Base-by-base conservation (phyloP, 1,140 invertebrate species). In the Macrobrachium nipponense region DNA sequence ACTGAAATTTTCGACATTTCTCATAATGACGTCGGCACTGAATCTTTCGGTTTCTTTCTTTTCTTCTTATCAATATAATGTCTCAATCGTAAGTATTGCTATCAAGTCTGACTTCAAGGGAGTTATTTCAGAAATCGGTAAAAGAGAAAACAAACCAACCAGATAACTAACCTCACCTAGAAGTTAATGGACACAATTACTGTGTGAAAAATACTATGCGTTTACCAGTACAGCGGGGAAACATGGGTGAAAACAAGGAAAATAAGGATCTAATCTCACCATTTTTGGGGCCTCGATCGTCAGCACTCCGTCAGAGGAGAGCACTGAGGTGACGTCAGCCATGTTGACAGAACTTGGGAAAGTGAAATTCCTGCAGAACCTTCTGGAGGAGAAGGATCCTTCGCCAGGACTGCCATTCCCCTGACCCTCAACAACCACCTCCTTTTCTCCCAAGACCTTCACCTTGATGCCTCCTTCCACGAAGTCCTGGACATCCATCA, bases 281-380 rank as follows among this genome's bases (percentile, higher is more conserved):
- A 43, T 68, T 43, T 84, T 64, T 1, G 82, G 82, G 12, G 82
- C 82, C 15, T 61, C 77, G 70, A 84, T 84, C 6, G 82, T 84
- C 8, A 84, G 82, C 20, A 84, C 68, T 12, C 82, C 82, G 36
- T 84, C 82, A 15, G 60, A 43, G 23, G 82, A 84, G 73, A 84
- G 62, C 18, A 78, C 82, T 11, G 82, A 84, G 18, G 82, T 59
- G 82, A 84, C 64, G 61, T 61, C 82, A n/a, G 76, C 73, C 73
- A 84, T 84, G 73, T 77, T 64, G 6, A 75, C 76, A 59, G 27
- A 10, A 43, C 64, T 58, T 66, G 82, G 82, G 12, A 84, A 62
- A n/a, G 72, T 20, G 73, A 84, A 84, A 44, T 73, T 62, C 14
- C 82, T 61, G 8, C 17, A 20, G 82, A 84, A 84, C 12, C 51